phyloP scores from a whole-genome alignment of 2,113 vertebrate species.

The Irena cyanogastra region DNA sequence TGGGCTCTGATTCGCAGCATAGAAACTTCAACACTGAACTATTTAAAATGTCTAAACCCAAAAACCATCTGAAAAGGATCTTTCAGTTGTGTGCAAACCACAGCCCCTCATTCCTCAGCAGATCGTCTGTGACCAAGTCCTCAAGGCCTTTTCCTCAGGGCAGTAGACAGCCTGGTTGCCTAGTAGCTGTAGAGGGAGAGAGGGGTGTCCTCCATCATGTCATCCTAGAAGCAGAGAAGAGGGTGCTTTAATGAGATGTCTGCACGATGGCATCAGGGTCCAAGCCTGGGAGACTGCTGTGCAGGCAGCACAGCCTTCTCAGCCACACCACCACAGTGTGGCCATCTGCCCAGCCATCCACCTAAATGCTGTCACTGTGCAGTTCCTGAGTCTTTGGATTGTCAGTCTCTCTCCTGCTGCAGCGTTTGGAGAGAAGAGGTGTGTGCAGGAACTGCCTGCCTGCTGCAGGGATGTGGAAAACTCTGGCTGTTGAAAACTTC shows the following conservation, averaged over 20 bases:
- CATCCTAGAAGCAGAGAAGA: constrained; percentile 76
- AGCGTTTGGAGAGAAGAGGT: background rate
- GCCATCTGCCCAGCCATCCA: background rate
- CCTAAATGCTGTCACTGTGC: background rate
- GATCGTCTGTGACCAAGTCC: constrained; percentile 34
- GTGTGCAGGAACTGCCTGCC: background rate
- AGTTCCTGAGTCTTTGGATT: background rate
- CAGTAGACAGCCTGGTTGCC: constrained; percentile 36
- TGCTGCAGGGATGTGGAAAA: background rate
- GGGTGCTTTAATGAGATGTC: background rate
- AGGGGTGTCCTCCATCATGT: constrained; percentile 92
- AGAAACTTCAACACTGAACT: constrained; percentile 24
- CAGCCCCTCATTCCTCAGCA: constrained; percentile 30
- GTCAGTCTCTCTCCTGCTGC: background rate
- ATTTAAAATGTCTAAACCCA: constrained; percentile 26
- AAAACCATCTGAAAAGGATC: constrained; percentile 36
- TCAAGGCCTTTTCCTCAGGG: constrained; percentile 30
- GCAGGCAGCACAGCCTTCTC: background rate
- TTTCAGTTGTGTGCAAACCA: constrained; percentile 63
- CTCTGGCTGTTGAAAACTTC: background rate
- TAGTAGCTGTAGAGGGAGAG: constrained; percentile 92
- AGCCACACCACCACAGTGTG: background rate
- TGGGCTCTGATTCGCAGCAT: constrained; percentile 8
- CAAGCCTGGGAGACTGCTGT: background rate
- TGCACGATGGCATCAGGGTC: background rate